These are phyloP conservation scores for Ailurus styani DNA, from an alignment of 2,113 vertebrate genomes.

Conservation along the genomic window DNA sequence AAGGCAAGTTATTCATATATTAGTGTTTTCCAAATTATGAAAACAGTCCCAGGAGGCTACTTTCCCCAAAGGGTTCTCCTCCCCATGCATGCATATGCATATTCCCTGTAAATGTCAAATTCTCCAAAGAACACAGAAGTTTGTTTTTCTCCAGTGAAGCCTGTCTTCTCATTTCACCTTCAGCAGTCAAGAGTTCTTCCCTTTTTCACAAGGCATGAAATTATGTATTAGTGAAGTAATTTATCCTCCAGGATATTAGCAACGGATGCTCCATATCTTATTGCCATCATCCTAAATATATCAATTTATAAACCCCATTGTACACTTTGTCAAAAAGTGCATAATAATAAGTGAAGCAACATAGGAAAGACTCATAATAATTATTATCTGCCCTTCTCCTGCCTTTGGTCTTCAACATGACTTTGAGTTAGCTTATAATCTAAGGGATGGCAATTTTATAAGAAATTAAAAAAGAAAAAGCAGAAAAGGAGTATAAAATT, in stretches of 20 bases:
- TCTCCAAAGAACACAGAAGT: neutral
- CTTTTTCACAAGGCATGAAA: constrained; percentile 73
- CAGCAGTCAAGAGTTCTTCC: constrained; percentile 44
- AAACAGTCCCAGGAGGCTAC: neutral
- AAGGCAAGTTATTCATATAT: neutral
- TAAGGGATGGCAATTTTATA: constrained; percentile 27
- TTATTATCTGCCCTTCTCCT: neutral
- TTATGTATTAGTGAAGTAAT: constrained; percentile 69
- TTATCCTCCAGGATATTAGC: constrained; percentile 49
- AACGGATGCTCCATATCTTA: constrained; percentile 59
- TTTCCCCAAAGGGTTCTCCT: neutral
- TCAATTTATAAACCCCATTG: constrained; percentile 37
- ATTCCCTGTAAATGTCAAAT: constrained; percentile 1
- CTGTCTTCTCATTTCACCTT: constrained; percentile 55
- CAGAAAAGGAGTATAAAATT: constrained; percentile 13
- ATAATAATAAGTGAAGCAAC: constrained; percentile 65
- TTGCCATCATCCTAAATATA: constrained; percentile 36
- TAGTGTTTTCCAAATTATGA: neutral
- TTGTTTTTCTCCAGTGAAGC: neutral
- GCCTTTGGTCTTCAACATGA: neutral
- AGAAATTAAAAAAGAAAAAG: neutral
- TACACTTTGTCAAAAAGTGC: neutral
- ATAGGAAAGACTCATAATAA: constrained; percentile 48
- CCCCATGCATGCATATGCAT: neutral
- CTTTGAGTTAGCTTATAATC: neutral